Conservation (phyloP, 2,888 invertebrate genomes). For the Acheta domesticus region DNA sequence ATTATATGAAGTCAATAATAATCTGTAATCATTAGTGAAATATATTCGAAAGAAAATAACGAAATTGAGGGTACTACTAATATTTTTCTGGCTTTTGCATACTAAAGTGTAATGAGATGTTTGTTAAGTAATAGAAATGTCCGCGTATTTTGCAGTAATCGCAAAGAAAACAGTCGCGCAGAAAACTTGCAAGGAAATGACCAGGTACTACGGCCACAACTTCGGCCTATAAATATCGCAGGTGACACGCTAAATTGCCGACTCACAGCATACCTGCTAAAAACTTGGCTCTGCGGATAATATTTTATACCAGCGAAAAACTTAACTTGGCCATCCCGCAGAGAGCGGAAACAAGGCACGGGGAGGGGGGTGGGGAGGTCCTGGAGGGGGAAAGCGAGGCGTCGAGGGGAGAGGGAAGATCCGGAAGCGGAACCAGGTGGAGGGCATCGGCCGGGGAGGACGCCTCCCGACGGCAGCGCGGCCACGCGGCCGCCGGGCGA, state of each 20-base stretch:
- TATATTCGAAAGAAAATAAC: too few species aligned
- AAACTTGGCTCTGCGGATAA: background rate
- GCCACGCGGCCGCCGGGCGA: background rate
- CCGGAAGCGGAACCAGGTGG: background rate
- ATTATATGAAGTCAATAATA: too few species aligned
- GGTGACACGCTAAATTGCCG: background rate
- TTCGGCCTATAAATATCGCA: background rate
- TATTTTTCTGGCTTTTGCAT: too few species aligned
- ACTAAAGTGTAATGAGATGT: background rate
- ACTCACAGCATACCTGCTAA: background rate
- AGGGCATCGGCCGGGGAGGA: background rate
- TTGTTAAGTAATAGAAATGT: slow-evolving; percentile 9
- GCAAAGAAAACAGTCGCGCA: background rate
- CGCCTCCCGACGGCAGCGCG: background rate
- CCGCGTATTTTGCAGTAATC: background rate
- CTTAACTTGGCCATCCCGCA: background rate
- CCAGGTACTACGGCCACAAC: slow-evolving; percentile 7
- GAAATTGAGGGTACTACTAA: too few species aligned
- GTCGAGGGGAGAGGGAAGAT: background rate
- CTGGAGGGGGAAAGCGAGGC: background rate
- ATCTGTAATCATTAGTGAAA: too few species aligned
- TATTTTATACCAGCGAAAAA: background rate
- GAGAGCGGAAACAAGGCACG: background rate
- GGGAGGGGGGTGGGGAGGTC: background rate
- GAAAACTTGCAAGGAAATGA: background rate